Evolutionary conservation across 2,113 vertebrate genomes (phyloP).

Genomic region (Gracilinanus agilis): DNA sequence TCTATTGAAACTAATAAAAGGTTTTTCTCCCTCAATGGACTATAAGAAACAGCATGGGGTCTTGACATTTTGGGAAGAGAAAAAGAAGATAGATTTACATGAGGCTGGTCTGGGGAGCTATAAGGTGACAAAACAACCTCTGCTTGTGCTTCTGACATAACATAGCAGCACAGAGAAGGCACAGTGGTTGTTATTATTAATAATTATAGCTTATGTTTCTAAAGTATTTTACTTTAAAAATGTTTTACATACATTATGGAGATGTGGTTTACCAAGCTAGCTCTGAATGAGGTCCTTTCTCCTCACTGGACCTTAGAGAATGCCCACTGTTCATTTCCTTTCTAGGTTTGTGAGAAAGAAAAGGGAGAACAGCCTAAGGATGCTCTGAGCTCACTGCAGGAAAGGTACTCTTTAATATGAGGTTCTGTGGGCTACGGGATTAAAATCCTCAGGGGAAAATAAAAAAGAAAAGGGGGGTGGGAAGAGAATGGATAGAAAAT

Average conservation of each 20-base stretch:
- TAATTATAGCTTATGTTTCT: neutral
- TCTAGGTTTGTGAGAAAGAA: neutral
- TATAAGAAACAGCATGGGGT: neutral
- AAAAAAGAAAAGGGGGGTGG: neutral
- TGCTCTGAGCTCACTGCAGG: neutral
- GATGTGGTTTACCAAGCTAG: neutral
- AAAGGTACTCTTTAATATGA: neutral
- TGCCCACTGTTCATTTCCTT: neutral
- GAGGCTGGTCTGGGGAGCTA: neutral
- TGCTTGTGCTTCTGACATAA: neutral
- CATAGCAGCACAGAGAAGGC: neutral
- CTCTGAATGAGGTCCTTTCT: neutral
- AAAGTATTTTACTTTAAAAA: neutral
- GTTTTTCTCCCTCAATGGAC: neutral
- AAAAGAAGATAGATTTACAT: neutral
- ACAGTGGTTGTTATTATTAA: neutral
- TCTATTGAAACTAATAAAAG: neutral
- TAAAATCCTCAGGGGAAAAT: neutral
- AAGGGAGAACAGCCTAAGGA: no score
- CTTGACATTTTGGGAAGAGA: neutral
- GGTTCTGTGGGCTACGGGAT: neutral
- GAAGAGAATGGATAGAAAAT: neutral
- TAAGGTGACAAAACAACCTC: neutral
- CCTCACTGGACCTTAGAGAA: neutral
- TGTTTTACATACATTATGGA: neutral